Conservation (phyloP, 2,888 invertebrate genomes). For the Plebejus anna region DNA sequence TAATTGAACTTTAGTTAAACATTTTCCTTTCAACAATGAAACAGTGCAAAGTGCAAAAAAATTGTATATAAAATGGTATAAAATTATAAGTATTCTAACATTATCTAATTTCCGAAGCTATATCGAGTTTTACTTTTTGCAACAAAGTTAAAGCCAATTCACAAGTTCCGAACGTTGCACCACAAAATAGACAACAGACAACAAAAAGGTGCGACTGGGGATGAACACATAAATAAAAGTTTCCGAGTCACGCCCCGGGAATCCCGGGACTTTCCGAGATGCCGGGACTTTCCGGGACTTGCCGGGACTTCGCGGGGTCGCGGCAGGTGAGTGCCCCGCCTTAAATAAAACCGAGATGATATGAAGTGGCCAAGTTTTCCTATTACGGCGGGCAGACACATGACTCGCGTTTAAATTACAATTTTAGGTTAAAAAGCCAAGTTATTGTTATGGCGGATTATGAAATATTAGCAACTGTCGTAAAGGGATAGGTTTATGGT, state of each 20-base stretch:
- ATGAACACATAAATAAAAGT: slow-evolving; percentile 23
- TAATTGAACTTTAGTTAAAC: not conserved
- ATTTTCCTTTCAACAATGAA: no score
- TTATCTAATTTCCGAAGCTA: not conserved
- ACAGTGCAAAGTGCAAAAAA: not conserved
- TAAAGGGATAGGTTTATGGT: slow-evolving; percentile 13
- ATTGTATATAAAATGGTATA: not conserved
- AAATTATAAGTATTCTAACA: not conserved
- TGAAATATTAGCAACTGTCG: slow-evolving; percentile 19
- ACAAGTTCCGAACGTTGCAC: slow-evolving; percentile 12
- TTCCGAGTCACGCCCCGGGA: slow-evolving; percentile 18
- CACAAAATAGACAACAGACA: slow-evolving; percentile 9
- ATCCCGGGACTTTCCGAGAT: not conserved
- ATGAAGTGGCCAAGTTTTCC: slow-evolving; percentile 38
- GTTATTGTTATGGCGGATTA: slow-evolving; percentile 22
- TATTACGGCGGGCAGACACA: slow-evolving; percentile 36
- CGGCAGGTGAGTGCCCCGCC: slow-evolving; percentile 30
- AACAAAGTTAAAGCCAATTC: slow-evolving; percentile 21
- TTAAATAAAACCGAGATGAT: slow-evolving; percentile 37
- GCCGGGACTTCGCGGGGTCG: not conserved
- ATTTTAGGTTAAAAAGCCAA: slow-evolving; percentile 30
- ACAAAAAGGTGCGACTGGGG: slow-evolving; percentile 1
- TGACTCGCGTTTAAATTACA: slow-evolving; percentile 33
- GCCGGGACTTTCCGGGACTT: not conserved
- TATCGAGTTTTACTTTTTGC: not conserved